phyloP scores from a whole-genome alignment of 2,113 vertebrate genomes.

The Vombatus ursinus region DNA sequence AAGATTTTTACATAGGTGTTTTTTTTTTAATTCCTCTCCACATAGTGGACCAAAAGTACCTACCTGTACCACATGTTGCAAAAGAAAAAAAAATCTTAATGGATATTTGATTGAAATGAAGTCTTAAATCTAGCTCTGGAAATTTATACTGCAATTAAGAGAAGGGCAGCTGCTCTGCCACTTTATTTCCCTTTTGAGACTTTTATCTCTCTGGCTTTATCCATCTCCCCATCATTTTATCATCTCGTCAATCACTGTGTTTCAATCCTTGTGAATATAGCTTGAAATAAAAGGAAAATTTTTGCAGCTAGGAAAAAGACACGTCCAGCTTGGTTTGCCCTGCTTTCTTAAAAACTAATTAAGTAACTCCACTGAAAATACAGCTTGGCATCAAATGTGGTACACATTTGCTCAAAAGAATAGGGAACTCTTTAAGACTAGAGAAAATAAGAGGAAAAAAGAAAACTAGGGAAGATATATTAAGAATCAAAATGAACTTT shows the following conservation, averaged over 20 bases:
- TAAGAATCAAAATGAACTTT: neutral
- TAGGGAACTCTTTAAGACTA: neutral
- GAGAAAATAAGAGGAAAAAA: slow-evolving; percentile 30
- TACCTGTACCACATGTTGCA: neutral
- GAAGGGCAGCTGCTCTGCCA: slow-evolving; percentile 54
- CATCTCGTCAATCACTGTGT: slow-evolving; percentile 69
- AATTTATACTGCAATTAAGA: slow-evolving; percentile 82
- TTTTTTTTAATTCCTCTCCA: slow-evolving; percentile 13
- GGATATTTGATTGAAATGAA: slow-evolving; percentile 69
- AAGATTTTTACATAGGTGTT: neutral
- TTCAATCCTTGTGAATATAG: slow-evolving; percentile 58
- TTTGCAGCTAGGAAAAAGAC: slow-evolving; percentile 62
- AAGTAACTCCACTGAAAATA: slow-evolving; percentile 65
- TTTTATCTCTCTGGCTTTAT: slow-evolving; percentile 69
- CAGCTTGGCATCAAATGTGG: slow-evolving; percentile 15
- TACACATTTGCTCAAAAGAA: slow-evolving; percentile 47
- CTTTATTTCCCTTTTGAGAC: slow-evolving; percentile 73
- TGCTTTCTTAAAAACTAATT: slow-evolving; percentile 67
- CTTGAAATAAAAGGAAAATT: neutral
- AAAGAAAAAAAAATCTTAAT: neutral
- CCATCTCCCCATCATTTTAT: slow-evolving; percentile 72
- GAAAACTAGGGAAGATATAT: slow-evolving; percentile 7
- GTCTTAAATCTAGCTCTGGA: slow-evolving; percentile 68
- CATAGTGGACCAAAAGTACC: neutral
- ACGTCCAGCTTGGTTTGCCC: neutral